phyloP scores from a whole-genome alignment of 2,113 vertebrate species.

The Eurystomus gularis region DNA sequence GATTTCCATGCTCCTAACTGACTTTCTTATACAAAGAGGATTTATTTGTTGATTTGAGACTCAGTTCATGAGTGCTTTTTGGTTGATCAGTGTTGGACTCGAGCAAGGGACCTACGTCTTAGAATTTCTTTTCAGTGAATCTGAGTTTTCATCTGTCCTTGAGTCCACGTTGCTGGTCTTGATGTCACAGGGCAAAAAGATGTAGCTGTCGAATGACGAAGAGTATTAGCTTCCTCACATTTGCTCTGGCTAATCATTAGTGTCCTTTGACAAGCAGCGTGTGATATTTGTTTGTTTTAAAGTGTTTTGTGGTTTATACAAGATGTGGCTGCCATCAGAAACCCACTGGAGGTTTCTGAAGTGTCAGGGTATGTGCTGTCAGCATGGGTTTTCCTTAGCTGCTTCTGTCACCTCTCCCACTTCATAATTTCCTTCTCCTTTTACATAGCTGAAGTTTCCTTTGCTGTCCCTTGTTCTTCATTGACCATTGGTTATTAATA shows the following conservation, averaged over 20 bases:
- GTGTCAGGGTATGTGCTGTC: background rate
- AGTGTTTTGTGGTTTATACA: background rate
- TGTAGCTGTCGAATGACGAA: background rate
- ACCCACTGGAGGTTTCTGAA: background rate
- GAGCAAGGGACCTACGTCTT: background rate
- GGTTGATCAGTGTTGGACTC: background rate
- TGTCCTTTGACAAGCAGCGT: background rate
- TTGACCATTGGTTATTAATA: background rate
- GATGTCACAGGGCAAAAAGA: background rate
- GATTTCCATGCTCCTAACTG: background rate
- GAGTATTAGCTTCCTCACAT: background rate
- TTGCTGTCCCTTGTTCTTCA: background rate
- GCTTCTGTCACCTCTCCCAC: background rate
- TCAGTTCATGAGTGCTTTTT: background rate
- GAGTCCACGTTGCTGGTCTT: background rate
- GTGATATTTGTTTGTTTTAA: background rate
- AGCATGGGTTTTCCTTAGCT: background rate
- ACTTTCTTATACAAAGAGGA: background rate
- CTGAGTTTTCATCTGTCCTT: background rate
- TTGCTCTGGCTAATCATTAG: background rate
- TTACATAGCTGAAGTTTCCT: background rate
- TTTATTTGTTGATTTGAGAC: background rate
- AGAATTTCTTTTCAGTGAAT: constrained; percentile 48
- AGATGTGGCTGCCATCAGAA: background rate
- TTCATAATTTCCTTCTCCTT: background rate